Evolutionary conservation across 2,113 vertebrate genomes (phyloP).

Genomic region (Cephalopholis sonnerati): DNA sequence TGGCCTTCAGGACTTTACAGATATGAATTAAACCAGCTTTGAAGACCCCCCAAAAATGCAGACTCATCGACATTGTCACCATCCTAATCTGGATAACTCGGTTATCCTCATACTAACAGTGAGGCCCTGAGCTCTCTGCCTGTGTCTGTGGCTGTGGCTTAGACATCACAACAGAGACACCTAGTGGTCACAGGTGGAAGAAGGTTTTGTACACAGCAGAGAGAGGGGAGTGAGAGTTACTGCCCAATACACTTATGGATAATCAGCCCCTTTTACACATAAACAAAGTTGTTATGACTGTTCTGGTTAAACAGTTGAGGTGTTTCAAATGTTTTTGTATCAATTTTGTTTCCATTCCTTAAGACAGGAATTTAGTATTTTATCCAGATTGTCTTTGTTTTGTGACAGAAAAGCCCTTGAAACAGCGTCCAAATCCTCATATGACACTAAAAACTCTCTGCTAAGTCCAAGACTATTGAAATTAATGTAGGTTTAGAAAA

Average conservation of each 20-base stretch:
- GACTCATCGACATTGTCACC: too few relatives aligned
- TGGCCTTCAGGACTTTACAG: too few relatives aligned
- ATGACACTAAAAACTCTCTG: not conserved
- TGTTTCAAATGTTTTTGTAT: not conserved
- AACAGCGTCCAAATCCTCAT: not conserved
- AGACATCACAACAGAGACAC: constrained; percentile 63
- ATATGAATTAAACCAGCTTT: too few relatives aligned
- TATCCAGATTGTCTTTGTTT: not conserved
- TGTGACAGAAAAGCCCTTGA: not conserved
- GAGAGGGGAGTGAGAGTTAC: not conserved
- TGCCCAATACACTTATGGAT: not conserved
- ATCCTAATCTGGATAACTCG: too few relatives aligned
- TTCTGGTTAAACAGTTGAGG: not conserved
- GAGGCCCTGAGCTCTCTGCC: constrained; percentile 4
- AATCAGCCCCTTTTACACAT: not conserved
- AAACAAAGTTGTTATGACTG: not conserved
- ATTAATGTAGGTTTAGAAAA: not conserved
- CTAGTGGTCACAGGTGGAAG: constrained; percentile 22
- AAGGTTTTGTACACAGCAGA: not conserved
- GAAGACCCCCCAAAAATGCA: too few relatives aligned
- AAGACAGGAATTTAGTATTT: not conserved
- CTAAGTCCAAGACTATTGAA: not conserved
- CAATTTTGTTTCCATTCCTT: not conserved
- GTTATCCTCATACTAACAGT: too few relatives aligned
- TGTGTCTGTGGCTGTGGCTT: not conserved